phyloP scores from a whole-genome alignment of 2,888 invertebrate genomes.

The Anthophora plumipes region DNA sequence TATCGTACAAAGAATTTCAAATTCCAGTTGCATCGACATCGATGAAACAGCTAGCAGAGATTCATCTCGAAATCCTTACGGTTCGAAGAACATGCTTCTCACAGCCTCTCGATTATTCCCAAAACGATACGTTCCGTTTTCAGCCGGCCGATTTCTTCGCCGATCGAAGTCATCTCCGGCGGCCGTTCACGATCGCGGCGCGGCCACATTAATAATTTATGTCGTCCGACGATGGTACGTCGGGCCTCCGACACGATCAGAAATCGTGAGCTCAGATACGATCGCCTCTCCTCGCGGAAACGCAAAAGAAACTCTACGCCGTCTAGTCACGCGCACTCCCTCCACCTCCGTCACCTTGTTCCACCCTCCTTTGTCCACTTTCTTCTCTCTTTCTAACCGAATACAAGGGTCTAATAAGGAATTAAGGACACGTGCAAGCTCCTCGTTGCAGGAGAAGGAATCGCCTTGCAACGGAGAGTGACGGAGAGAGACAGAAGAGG shows the following conservation, averaged over 20 bases:
- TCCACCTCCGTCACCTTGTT: conserved; percentile 6
- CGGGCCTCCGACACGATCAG: conserved; percentile 75
- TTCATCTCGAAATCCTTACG: not conserved
- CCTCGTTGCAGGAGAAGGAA: conserved; percentile 24
- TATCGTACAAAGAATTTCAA: not conserved
- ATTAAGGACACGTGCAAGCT: conserved; percentile 69
- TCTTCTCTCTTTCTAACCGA: conserved; percentile 8
- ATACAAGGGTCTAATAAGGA: conserved; percentile 63
- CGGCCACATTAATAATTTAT: conserved; percentile 79
- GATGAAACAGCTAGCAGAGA: not conserved
- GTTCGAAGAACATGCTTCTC: conserved; percentile 29
- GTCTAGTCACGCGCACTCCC: conserved; percentile 64
- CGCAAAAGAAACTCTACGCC: conserved; percentile 65
- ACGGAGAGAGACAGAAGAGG: too few species aligned
- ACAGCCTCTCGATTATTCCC: conserved; percentile 38
- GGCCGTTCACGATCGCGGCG: conserved; percentile 71
- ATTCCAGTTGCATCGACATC: not conserved
- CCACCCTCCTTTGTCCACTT: not conserved
- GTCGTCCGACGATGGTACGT: conserved; percentile 73
- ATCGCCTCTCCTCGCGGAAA: conserved; percentile 73
- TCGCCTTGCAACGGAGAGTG: conserved; percentile 43
- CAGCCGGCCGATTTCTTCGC: conserved; percentile 57
- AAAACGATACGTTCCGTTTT: conserved; percentile 47
- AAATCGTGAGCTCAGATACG: conserved; percentile 78
- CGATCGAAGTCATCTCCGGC: conserved; percentile 59